Evolutionary conservation across 2,797 vertebrate genomes (phyloP).

Genomic region (Scleropages formosus): DNA sequence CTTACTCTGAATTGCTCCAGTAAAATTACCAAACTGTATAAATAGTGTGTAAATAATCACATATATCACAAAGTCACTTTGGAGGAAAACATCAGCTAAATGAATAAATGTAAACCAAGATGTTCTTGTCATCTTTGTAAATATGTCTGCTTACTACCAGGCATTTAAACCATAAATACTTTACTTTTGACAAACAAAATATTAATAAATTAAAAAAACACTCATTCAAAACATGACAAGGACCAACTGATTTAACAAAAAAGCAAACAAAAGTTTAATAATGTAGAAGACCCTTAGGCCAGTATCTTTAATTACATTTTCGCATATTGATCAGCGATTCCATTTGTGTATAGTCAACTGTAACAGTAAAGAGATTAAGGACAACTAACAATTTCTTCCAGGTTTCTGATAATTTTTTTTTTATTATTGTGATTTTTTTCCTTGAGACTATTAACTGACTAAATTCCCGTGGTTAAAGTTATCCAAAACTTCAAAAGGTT

Average conservation of each 20-base stretch:
- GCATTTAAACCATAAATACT: too few relatives aligned
- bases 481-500: slow-evolving; percentile 17
- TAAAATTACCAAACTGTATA: too few relatives aligned
- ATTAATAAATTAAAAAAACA: too few relatives aligned
- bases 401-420: slow-evolving; percentile 35
- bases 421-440: not conserved
- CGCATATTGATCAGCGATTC: slow-evolving; percentile 57
- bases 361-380: slow-evolving; percentile 49
- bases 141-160: too few relatives aligned
- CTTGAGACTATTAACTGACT: slow-evolving; percentile 7
- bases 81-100: too few relatives aligned
- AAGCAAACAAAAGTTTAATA: slow-evolving; percentile 40
- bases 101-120: too few relatives aligned
- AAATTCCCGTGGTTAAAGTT: slow-evolving; percentile 9
- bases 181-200: too few relatives aligned
- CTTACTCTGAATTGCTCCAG: too few relatives aligned
- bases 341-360: slow-evolving; percentile 27
- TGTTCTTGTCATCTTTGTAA: too few relatives aligned
- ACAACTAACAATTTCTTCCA: slow-evolving; percentile 52
- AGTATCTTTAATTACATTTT: slow-evolving; percentile 59
- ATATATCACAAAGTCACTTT: too few relatives aligned
- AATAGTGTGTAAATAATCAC: too few relatives aligned
- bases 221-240: not conserved
- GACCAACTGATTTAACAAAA: not conserved
- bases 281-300: slow-evolving; percentile 55